Percentiles rank a stretch among this genome's conserved stretches.
Evolutionary conservation across 2,797 vertebrate genomes (phyloP).

Genomic region (Sebastes oblongus): DNA sequence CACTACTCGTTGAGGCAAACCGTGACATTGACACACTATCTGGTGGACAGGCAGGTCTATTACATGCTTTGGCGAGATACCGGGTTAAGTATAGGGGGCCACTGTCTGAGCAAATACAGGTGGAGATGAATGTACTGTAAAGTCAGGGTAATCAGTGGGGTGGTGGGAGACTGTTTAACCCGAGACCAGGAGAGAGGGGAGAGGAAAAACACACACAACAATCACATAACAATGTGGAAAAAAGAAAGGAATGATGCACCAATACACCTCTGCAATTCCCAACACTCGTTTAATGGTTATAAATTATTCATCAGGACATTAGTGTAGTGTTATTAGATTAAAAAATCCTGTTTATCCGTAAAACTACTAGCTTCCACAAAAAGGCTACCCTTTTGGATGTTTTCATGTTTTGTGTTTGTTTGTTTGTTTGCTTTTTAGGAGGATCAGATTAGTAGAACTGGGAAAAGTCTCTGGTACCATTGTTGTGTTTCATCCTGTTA

Average conservation of each 20-base stretch:
- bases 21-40: fast-evolving
- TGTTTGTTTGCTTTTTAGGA: background rate
- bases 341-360: background rate
- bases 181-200: background rate
- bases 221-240: background rate
- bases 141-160: background rate
- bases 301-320: background rate
- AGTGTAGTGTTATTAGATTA: background rate
- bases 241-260: background rate
- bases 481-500: background rate
- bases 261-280: background rate
- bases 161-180: background rate
- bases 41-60: too few species aligned
- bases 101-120: background rate
- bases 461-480: background rate
- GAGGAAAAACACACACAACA: background rate
- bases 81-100: fast-evolving
- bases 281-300: background rate
- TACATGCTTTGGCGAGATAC: too few species aligned
- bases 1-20: fast-evolving
- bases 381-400: background rate
- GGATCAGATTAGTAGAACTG: background rate
- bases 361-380: background rate
- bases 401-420: background rate
- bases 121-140: background rate